Percentiles rank a stretch among this genome's conserved stretches.
These are phyloP conservation scores for Dendrolimus houi DNA, from an alignment of 2,888 invertebrate genomes.

Conservation along the genomic window DNA sequence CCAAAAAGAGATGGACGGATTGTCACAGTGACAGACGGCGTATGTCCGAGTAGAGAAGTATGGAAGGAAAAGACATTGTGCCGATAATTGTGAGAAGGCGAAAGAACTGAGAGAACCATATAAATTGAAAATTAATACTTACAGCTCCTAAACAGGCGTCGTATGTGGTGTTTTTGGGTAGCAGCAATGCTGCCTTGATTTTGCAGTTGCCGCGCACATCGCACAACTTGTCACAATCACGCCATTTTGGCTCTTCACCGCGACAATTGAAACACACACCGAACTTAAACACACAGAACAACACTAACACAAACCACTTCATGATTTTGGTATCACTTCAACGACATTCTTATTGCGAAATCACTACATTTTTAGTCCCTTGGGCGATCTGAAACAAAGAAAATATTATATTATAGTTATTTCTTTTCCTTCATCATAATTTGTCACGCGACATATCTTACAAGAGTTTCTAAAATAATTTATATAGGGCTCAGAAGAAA, in stretches of 20 bases:
- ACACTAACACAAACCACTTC: slow-evolving; percentile 37
- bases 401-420: not conserved
- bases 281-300: slow-evolving; percentile 24
- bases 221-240: slow-evolving; percentile 69
- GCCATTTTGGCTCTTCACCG: slow-evolving; percentile 41
- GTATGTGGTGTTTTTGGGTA: slow-evolving; percentile 76
- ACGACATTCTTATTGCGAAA: slow-evolving; percentile 1
- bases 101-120: too few species aligned
- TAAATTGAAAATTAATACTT: slow-evolving; percentile 23
- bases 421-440: not conserved
- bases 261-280: slow-evolving; percentile 47
- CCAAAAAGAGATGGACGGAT: too few species aligned
- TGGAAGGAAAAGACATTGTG: too few species aligned
- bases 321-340: slow-evolving; percentile 24
- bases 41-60: too few species aligned
- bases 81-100: too few species aligned
- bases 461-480: too few species aligned
- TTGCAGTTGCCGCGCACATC: slow-evolving; percentile 70
- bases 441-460: too few species aligned
- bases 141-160: slow-evolving; percentile 73
- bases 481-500: too few species aligned
- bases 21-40: too few species aligned
- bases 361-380: slow-evolving; percentile 4
- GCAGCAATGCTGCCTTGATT: slow-evolving; percentile 79
- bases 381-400: slow-evolving; percentile 7